These are phyloP conservation scores for Nannoperca australis DNA, from an alignment of 2,797 vertebrate genomes.

Conservation along the genomic window DNA sequence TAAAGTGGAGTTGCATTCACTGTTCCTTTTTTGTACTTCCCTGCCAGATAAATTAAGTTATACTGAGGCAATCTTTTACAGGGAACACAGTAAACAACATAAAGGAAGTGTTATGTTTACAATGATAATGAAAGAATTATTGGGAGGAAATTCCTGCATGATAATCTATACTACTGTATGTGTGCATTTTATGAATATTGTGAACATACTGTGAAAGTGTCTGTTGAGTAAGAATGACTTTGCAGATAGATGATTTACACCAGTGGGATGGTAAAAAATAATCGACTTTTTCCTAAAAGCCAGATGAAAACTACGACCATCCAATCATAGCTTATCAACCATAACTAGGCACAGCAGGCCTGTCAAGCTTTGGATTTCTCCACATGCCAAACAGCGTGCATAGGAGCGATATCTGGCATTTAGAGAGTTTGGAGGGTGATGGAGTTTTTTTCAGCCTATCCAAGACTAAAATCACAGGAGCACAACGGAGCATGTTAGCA, in stretches of 20 bases:
- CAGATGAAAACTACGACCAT: background rate
- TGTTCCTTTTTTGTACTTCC: constrained; percentile 44
- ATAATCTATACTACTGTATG: constrained; percentile 28
- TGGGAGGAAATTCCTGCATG: constrained; percentile 37
- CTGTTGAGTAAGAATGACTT: background rate
- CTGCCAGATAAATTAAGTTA: constrained; percentile 44
- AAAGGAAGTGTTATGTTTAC: constrained; percentile 41
- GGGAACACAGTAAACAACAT: constrained; percentile 26
- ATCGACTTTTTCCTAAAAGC: background rate
- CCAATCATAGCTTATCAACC: background rate
- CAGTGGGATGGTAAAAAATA: background rate
- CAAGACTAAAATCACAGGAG: background rate
- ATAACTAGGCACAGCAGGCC: background rate
- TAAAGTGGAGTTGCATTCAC: constrained; percentile 58
- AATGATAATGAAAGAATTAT: constrained; percentile 48
- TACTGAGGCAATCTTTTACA: constrained; percentile 18
- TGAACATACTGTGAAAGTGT: constrained; percentile 12
- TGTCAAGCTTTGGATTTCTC: background rate
- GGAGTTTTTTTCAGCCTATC: background rate
- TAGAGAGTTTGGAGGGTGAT: background rate
- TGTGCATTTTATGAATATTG: constrained; percentile 49
- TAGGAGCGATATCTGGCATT: background rate
- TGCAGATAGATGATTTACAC: constrained; percentile 13
- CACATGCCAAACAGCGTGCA: background rate
- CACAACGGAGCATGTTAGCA: no score